Evolutionary conservation across 2,888 invertebrate genomes (phyloP), one percentile per base, ranked within the genome.

Genomic region (Cheilosia variabilis): DNA sequence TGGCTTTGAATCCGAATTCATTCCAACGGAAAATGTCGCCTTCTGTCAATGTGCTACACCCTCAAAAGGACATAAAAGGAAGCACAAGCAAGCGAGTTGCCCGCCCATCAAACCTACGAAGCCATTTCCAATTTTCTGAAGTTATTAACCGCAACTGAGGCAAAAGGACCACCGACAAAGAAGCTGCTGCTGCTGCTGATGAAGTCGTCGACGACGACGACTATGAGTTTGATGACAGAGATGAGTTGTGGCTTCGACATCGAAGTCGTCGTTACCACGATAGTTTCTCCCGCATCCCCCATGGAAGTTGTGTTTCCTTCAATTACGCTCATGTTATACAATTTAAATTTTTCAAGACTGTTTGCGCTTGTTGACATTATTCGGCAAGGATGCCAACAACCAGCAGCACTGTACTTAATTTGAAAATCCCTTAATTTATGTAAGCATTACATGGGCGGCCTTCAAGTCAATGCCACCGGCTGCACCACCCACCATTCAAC

Each of bases 121-220:
- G 50, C 50, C 43, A 62, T 50, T 37, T 53, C 43, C 43, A 22
- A 43, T 62, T 62, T 62, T 60, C 47, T 24, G 15, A 60, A 60
- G 60, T 60, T 71, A 50, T 50, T 72, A 50, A 22, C 62, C 62
- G 22, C 72, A 62, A 53, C 53, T 62, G 62, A 62, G 3, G 41
- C 52, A 58, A 41, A 27, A 62, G 43, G 47, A 45, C 31, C 22
- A 43, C 31, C 53, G 37, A 72, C 43, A 53, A 27, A 31, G 53
- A 10, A 53, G 22, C 9, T 15, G 22, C 27, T 43, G 19, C 50
- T 22, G 22, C 22, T 22, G 22, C 22, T 22, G 43, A 31, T 17
- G 19, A 53, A 62, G 43, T 9, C 19, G 34, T 19, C 37, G 37
- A 60, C 17, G 50, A 58, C 24, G 57, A 50, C 37, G 50, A 71